These are phyloP conservation scores for Nerophis lumbriciformis DNA, from an alignment of 2,113 vertebrate genomes.

Conservation along the genomic window DNA sequence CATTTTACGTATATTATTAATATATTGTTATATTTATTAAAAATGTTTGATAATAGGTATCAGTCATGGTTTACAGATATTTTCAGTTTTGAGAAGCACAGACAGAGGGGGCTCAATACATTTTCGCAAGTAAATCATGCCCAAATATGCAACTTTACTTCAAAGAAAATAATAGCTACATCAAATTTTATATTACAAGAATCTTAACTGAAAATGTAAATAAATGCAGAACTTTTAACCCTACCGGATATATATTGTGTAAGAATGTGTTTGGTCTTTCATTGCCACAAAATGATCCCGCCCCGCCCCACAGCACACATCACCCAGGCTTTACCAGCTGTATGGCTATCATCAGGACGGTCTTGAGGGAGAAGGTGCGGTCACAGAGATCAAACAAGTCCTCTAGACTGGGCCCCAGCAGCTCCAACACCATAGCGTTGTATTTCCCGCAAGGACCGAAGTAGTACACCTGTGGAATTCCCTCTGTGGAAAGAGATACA, in stretches of 20 bases:
- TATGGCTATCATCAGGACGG: conserved; percentile 98
- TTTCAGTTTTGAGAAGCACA: no score
- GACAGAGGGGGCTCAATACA: no score
- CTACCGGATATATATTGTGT: background rate
- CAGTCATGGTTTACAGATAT: no score
- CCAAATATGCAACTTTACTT: no score
- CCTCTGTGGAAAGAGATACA: conserved; percentile 76
- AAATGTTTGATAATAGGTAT: no score
- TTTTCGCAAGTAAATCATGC: no score
- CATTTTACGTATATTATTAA: no score
- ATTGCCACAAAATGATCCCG: background rate
- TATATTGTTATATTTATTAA: no score
- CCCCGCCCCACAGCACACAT: background rate
- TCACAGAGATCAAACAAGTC: conserved; percentile 97
- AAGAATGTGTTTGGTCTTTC: background rate
- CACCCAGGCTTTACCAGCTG: conserved; percentile 81
- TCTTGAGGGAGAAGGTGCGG: conserved; percentile 95
- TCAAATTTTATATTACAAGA: no score
- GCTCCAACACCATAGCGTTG: conserved; percentile 98
- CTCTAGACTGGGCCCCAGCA: conserved; percentile 94
- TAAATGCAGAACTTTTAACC: no score
- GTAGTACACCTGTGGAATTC: conserved; percentile 98
- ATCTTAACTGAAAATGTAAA: no score
- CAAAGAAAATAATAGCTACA: no score
- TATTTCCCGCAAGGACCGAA: conserved; percentile 98